Conservation (phyloP, 2,888 invertebrate species). For the Xanthia togata region DNA sequence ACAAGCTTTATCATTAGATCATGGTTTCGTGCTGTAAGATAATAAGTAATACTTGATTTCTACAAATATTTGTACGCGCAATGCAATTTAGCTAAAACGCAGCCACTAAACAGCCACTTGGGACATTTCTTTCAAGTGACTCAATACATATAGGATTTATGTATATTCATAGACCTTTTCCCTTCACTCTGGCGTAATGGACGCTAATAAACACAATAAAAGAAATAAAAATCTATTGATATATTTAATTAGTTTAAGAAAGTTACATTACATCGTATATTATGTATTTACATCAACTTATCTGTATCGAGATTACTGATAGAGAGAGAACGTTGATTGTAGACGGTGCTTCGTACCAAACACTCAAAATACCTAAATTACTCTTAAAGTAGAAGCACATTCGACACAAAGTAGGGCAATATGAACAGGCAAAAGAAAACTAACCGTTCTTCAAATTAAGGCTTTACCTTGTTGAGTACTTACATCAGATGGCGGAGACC, state of each 20-base stretch:
- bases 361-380: conserved; percentile 51
- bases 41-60: background rate
- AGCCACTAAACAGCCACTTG: background rate
- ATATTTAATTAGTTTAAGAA: conserved; percentile 83
- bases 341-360: conserved; percentile 54
- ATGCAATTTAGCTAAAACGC: background rate
- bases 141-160: background rate
- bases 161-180: background rate
- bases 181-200: background rate
- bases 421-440: conserved; percentile 1
- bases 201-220: conserved; percentile 60
- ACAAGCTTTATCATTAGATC: background rate
- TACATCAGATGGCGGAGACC: background rate
- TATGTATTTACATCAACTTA: conserved; percentile 85
- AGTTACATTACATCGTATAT: conserved; percentile 79
- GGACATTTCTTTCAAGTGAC: background rate
- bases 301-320: conserved; percentile 68
- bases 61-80: background rate
- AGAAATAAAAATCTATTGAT: conserved; percentile 79
- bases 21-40: background rate
- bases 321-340: conserved; percentile 58
- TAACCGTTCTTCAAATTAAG: background rate
- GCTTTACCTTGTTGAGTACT: background rate
- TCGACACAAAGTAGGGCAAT: conserved; percentile 38
- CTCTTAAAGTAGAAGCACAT: conserved; percentile 37